Conservation (phyloP, 1,140 invertebrate species). For the Lepidotrigona ventralis region DNA sequence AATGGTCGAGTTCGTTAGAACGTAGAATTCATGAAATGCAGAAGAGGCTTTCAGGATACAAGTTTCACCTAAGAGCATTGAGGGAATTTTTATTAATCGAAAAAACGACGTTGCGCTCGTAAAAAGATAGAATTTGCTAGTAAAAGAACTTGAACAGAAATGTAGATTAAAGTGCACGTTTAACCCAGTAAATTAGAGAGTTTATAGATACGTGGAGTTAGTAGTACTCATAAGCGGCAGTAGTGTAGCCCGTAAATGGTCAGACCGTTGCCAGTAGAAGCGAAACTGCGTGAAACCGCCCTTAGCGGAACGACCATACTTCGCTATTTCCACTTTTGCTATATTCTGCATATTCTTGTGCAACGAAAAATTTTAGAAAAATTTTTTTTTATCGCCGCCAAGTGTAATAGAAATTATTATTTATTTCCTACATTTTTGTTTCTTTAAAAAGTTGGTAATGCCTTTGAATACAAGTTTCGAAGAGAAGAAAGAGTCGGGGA, state of each 20-base stretch:
- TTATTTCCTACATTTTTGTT: background rate
- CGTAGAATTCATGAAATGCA: background rate
- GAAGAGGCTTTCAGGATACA: background rate
- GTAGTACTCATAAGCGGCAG: background rate
- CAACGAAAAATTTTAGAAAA: background rate
- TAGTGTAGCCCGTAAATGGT: background rate
- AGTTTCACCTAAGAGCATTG: background rate
- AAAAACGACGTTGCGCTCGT: background rate
- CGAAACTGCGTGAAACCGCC: background rate
- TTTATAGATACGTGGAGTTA: background rate
- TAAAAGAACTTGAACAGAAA: background rate
- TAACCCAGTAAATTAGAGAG: background rate
- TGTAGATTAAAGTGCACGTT: background rate
- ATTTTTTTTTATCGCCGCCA: background rate
- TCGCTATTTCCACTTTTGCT: background rate
- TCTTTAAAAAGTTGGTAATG: background rate
- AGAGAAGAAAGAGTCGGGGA: too few relatives aligned
- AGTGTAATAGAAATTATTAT: background rate
- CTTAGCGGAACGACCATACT: background rate
- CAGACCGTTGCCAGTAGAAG: background rate
- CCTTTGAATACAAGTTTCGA: too few relatives aligned
- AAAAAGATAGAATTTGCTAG: background rate
- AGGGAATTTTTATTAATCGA: background rate
- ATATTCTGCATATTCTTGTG: background rate
- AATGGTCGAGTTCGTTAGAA: background rate